Base-by-base conservation (phyloP, 92 coral and sea anemone species). In the Virgularia gustaviana region DNA sequence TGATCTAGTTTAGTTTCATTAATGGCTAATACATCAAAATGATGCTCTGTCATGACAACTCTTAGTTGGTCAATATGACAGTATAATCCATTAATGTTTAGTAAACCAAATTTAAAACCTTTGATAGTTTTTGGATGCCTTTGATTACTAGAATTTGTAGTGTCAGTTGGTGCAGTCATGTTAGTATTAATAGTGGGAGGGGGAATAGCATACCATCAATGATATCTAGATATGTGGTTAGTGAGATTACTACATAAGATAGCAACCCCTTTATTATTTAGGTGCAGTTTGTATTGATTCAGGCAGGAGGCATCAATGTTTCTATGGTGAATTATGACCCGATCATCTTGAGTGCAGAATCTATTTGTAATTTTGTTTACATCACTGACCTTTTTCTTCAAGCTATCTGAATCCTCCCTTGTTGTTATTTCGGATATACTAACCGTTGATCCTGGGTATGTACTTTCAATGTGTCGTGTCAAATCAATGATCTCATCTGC, bases 1-100 rank as follows among this genome's bases (percentile, higher is more conserved):
- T 31, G 23, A 72, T 72, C 78, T 72, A 72, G 29, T 72, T 54
- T 72, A 18, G 68, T 72, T 56, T 72, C 68, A 72, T 72, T 38
- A 11, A 72, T 29, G 6, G 65, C 63, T 23, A 72, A 20, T 55
- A 72, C 45, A 72, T 72, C 78, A 2, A 72, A 23, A 33, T 11
- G 20, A 36, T 16, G 9, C 39, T 27, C 27, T 16, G 42, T 36
- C 32, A 18, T 36, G 47, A 51, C 37, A 29, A 72, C 16, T 15
- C 78, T 27, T 72, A 72, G 11, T 57, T 72, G 65, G 41, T 72
- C 67, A 19, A 56, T 4, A 7, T 72, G 42, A 7, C 42, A 30
- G 33, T 24, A 66, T 18, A 72, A 47, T 52, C 31, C 35, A 34
- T 53, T 54, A 23, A 72, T 22, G 29, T 72, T 72, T 56, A 72